Conservation (phyloP, 1,140 invertebrate species). For the Zaprionus camerounensis region DNA sequence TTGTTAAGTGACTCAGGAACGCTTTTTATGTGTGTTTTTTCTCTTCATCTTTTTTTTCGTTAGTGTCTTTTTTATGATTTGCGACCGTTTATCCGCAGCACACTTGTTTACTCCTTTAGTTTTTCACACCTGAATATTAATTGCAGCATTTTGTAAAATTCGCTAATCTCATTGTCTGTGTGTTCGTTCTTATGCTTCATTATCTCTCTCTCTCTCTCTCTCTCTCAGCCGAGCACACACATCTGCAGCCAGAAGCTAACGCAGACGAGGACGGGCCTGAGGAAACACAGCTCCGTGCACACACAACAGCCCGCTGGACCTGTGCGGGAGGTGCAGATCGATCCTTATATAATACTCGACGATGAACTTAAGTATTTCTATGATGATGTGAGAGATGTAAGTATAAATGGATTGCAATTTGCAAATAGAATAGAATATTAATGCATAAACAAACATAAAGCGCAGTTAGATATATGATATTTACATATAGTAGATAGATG, state of each 20-base stretch:
- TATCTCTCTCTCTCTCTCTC: conserved; percentile 29
- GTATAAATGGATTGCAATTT: conserved; percentile 44
- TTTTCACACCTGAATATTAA: conserved; percentile 69
- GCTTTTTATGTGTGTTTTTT: conserved; percentile 19
- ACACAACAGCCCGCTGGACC: conserved; percentile 90
- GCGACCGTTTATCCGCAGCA: conserved; percentile 20
- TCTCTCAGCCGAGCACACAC: conserved; percentile 58
- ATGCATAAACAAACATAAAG: not conserved
- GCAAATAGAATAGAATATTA: not conserved
- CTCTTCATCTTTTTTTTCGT: not conserved
- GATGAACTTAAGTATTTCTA: conserved; percentile 93
- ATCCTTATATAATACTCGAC: conserved; percentile 93
- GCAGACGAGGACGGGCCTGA: conserved; percentile 24
- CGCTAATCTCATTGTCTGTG: conserved; percentile 18
- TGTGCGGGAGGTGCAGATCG: conserved; percentile 90
- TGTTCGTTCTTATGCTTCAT: conserved; percentile 2
- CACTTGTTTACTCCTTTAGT: conserved; percentile 51
- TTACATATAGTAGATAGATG: too few species aligned
- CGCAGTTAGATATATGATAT: too few species aligned
- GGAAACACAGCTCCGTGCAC: conserved; percentile 87
- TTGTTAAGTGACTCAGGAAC: conserved; percentile 70
- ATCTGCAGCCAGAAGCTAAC: conserved; percentile 44
- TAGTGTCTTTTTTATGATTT: conserved; percentile 7
- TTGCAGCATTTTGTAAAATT: conserved; percentile 52
- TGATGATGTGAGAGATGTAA: conserved; percentile 92